Evolutionary conservation across 2,113 vertebrate species (phyloP).

Genomic region (Psittacula cyanocephala): DNA sequence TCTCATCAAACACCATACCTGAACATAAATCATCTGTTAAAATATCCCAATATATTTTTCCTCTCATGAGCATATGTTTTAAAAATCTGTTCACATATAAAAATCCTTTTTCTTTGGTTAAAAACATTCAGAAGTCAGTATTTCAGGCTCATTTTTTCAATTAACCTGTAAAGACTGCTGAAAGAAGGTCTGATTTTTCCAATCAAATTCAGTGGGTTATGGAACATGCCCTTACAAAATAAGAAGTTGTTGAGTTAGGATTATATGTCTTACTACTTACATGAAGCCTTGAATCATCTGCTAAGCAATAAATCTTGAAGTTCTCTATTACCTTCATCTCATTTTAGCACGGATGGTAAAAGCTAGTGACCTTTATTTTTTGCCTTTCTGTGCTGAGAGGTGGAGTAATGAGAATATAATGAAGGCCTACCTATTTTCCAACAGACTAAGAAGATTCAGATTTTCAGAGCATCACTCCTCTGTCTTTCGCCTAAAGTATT

Average conservation of each 20-base stretch:
- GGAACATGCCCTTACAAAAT: neutral
- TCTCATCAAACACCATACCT: neutral
- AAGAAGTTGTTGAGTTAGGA: neutral
- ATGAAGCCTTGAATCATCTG: constrained; percentile 32
- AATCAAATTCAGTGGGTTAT: neutral
- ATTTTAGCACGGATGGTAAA: constrained; percentile 46
- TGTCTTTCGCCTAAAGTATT: constrained; percentile 58
- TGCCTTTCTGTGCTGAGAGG: constrained; percentile 23
- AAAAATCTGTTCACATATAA: neutral
- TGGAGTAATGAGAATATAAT: constrained; percentile 49
- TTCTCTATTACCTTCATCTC: constrained; percentile 47
- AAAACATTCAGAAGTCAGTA: neutral
- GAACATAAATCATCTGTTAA: neutral
- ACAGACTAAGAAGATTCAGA: constrained; percentile 32
- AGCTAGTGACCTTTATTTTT: constrained; percentile 40
- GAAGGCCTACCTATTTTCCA: constrained; percentile 71
- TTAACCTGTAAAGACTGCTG: neutral
- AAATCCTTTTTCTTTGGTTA: neutral
- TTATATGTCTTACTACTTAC: neutral
- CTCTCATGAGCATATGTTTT: neutral
- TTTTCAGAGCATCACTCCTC: constrained; percentile 22
- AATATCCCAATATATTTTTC: neutral
- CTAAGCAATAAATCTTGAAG: constrained; percentile 57
- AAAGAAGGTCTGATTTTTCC: neutral
- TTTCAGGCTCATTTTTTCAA: neutral